These are phyloP conservation scores for Gymnarchus niloticus DNA, from an alignment of 2,113 vertebrate species.

Conservation along the genomic window DNA sequence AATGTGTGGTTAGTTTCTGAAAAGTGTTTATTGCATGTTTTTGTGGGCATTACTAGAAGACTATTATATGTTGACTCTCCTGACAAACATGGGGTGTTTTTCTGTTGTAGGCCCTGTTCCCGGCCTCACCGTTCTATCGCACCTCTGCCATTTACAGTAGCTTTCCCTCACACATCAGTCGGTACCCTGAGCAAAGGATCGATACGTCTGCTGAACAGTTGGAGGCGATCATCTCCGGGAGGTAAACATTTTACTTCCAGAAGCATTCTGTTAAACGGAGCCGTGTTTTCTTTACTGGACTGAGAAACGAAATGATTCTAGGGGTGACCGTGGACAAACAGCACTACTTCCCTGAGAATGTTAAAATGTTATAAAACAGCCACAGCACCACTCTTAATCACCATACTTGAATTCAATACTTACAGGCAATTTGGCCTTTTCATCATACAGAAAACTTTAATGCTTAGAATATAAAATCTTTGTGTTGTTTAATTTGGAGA, in stretches of 20 bases:
- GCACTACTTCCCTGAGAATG: too few relatives aligned
- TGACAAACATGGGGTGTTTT: neutral
- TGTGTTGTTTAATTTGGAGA: too few relatives aligned
- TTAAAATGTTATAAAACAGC: too few relatives aligned
- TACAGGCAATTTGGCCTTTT: too few relatives aligned
- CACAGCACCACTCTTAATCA: too few relatives aligned
- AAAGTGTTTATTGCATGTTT: neutral
- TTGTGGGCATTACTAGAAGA: neutral
- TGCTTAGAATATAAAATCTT: too few relatives aligned
- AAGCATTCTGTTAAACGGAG: neutral
- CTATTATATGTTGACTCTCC: neutral
- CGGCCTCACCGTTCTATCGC: slow-evolving; percentile 55
- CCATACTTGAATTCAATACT: too few relatives aligned
- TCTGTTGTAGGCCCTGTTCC: slow-evolving; percentile 42
- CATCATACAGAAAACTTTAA: too few relatives aligned
- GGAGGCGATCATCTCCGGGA: slow-evolving; percentile 44
- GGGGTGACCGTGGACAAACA: too few relatives aligned
- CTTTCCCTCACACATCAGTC: slow-evolving; percentile 58
- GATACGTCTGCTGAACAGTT: slow-evolving; percentile 50
- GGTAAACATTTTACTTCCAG: slow-evolving; percentile 47
- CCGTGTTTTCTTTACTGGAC: neutral
- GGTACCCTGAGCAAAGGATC: slow-evolving; percentile 56
- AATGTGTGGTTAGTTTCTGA: neutral
- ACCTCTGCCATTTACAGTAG: slow-evolving; percentile 52
- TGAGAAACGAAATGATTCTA: too few relatives aligned